Base-by-base conservation (phyloP, 1,140 invertebrate species). In the Portunus trituberculatus region DNA sequence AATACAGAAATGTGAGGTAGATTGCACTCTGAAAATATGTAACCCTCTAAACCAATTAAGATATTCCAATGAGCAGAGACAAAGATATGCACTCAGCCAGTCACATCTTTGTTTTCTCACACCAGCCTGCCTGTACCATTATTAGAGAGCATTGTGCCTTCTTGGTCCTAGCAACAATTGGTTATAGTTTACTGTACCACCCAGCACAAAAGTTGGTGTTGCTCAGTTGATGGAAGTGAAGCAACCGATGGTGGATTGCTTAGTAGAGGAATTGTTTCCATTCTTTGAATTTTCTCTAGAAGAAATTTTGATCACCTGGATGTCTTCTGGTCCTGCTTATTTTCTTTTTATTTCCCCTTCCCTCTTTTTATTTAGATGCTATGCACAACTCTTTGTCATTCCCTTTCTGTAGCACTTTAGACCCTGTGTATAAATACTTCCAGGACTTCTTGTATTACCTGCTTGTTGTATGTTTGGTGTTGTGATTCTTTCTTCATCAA, bases 101-200 rank as follows among this genome's bases (percentile, higher is more conserved):
- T 93, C 32, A 93, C 28, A 46, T 84, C 31, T n/a, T 84, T n/a
- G 90, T 16, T 31, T 91, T 25, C 83, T 93, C 92, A 87, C 92
- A 87, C 82, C 92, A 93, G 92, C 83, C 92, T 93, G 92, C 92
- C 92, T 84, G 83, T 87, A 59, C 92, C 45, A 14, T 28, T 25
- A 48, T 29, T 93, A 87, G 45, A 32, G 4, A 87, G 45, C 32
- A 86, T 87, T 93, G 92, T 93, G 92, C 83, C 92, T 93, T 25
- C 25, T 93, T 93, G 92, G 92, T 93, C 92, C 92, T 86, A 93
- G 92, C 92, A 87, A 84, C 48, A 48, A 93, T 87, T 93, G 92
- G 82, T 48, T 28, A 76, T 76, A 31, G 52, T 76, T n/a, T 48
- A 39, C 39, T 39, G 39, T 39, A 7, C 67, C 67, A 76, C 67